Evolutionary conservation across 2,797 vertebrate genomes (phyloP).

Genomic region (Rhinatrema bivittatum): DNA sequence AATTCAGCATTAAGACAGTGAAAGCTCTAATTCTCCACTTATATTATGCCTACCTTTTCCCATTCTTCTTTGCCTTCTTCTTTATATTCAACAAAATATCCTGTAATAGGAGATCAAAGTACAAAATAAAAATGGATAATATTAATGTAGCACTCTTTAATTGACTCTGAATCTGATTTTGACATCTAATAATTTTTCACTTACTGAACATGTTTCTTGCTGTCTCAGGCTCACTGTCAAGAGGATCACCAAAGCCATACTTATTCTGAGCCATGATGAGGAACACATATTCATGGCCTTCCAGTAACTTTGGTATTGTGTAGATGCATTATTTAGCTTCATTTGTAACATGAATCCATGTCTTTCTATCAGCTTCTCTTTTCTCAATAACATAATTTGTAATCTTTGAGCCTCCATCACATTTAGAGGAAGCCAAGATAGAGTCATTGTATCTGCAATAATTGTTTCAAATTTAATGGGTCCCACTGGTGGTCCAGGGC

Average conservation of each 20-base stretch:
- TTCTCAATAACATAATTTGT: constrained; percentile 97
- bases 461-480: constrained; percentile 95
- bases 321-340: constrained; percentile 87
- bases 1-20: no score
- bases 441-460: constrained; percentile 79
- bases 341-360: constrained; percentile 83
- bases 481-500: constrained; percentile 86
- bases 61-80: constrained; percentile 94
- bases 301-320: constrained; percentile 82
- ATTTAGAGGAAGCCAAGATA: constrained; percentile 93
- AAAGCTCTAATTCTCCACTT: not conserved
- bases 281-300: constrained; percentile 90
- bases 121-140: no score
- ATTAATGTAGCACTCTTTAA: constrained; percentile 95
- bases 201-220: constrained; percentile 85
- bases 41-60: constrained; percentile 72
- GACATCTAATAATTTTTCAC: constrained; percentile 49
- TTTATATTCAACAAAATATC: constrained; percentile 91
- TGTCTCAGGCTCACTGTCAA: constrained; percentile 90
- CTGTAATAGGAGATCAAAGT: constrained; percentile 85
- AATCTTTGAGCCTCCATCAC: constrained; percentile 91
- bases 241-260: constrained; percentile 85
- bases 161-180: no score
- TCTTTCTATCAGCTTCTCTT: constrained; percentile 80
- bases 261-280: constrained; percentile 96